phyloP scores from a whole-genome alignment of 1,140 invertebrate genomes.

The Physella acuta region DNA sequence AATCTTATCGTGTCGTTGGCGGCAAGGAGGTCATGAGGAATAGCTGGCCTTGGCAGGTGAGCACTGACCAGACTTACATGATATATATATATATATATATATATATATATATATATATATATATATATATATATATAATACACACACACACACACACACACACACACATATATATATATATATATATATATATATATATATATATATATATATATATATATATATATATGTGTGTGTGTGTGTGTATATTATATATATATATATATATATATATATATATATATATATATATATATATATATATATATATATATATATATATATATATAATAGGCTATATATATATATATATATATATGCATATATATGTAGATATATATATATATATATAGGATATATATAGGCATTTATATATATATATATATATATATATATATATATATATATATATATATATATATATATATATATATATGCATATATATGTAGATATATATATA shows the following conservation, averaged over 20 bases:
- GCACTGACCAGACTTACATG: background rate
- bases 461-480: background rate
- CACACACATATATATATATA: background rate
- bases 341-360: background rate
- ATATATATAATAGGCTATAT: background rate
- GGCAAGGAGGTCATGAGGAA: constrained; percentile 75
- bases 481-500: too few species aligned
- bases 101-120: background rate
- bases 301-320: background rate
- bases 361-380: too few species aligned
- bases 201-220: background rate
- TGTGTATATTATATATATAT: background rate
- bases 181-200: background rate
- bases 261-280: background rate
- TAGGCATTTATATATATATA: background rate
- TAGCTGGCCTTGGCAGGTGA: constrained; percentile 81
- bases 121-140: background rate
- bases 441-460: background rate
- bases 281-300: background rate
- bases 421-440: background rate
- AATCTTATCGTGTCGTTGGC: constrained; percentile 73
- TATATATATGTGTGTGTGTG: background rate
- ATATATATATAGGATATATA: too few species aligned
- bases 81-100: background rate
- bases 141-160: background rate